These are phyloP conservation scores for Polypedilum vanderplanki DNA, from an alignment of 1,140 invertebrate species.

Conservation along the genomic window DNA sequence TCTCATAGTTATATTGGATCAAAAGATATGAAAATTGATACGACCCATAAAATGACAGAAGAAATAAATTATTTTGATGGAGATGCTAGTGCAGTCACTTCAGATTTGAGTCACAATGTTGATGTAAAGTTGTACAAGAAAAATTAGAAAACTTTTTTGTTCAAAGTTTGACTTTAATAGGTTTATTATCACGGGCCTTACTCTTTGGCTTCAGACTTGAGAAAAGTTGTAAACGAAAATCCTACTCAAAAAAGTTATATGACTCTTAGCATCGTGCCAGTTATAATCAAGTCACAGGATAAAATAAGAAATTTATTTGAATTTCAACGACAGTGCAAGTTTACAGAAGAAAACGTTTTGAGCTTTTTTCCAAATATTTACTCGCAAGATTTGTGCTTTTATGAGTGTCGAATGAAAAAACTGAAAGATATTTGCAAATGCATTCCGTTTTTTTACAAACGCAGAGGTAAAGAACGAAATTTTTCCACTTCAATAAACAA, in stretches of 20 bases:
- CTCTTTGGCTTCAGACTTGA: not conserved
- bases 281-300: not conserved
- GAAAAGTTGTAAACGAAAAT: not conserved
- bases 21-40: not conserved
- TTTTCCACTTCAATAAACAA: not conserved
- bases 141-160: not conserved
- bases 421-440: slow-evolving; percentile 28
- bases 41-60: not conserved
- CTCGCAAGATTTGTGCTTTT: slow-evolving; percentile 26
- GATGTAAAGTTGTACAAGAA: not conserved
- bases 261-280: not conserved
- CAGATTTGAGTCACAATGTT: not conserved
- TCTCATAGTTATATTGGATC: not conserved
- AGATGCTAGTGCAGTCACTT: not conserved
- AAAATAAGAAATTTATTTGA: slow-evolving; percentile 20
- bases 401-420: slow-evolving; percentile 29
- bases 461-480: not conserved
- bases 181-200: slow-evolving; percentile 29
- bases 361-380: slow-evolving; percentile 24
- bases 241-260: not conserved
- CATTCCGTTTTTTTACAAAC: slow-evolving; percentile 31
- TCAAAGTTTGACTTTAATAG: slow-evolving; percentile 24
- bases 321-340: slow-evolving; percentile 30
- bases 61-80: slow-evolving; percentile 29
- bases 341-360: slow-evolving; percentile 28